These are phyloP conservation scores for Kryptopterus vitreolus DNA, from an alignment of 2,797 vertebrate species.

Conservation along the genomic window DNA sequence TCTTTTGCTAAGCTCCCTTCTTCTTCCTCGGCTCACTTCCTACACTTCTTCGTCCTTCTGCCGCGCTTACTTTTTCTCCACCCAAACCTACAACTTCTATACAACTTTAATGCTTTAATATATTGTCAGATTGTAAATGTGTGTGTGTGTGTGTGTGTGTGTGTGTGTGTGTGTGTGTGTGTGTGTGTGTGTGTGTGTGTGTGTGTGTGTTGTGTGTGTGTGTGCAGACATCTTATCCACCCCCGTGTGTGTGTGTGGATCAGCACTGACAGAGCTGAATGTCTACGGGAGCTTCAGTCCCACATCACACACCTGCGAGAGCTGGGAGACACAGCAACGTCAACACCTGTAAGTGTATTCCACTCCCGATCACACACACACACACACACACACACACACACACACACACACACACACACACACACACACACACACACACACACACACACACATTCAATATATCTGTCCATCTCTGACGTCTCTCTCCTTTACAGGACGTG, in stretches of 20 bases:
- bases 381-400: not conserved
- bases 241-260: constrained; percentile 61
- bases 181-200: constrained; percentile 32
- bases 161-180: constrained; percentile 4
- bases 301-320: constrained; percentile 74
- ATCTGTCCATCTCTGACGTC: not conserved
- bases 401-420: constrained; percentile 2
- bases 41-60: no score
- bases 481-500: constrained; percentile 64
- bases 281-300: constrained; percentile 76
- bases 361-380: not conserved
- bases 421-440: not conserved
- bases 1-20: no score
- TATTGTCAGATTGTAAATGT: not conserved
- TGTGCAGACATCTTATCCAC: constrained; percentile 75
- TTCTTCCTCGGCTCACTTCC: no score
- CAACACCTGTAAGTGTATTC: constrained; percentile 70
- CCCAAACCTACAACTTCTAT: no score
- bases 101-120: not conserved
- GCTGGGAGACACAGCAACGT: constrained; percentile 70
- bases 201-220: constrained; percentile 10
- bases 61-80: no score
- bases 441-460: constrained; percentile 7
- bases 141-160: not conserved
- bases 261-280: constrained; percentile 64